Percentiles rank a stretch among this genome's conserved stretches.
Conservation (phyloP, 2,113 vertebrate species). For the Marmota flaviventris region DNA sequence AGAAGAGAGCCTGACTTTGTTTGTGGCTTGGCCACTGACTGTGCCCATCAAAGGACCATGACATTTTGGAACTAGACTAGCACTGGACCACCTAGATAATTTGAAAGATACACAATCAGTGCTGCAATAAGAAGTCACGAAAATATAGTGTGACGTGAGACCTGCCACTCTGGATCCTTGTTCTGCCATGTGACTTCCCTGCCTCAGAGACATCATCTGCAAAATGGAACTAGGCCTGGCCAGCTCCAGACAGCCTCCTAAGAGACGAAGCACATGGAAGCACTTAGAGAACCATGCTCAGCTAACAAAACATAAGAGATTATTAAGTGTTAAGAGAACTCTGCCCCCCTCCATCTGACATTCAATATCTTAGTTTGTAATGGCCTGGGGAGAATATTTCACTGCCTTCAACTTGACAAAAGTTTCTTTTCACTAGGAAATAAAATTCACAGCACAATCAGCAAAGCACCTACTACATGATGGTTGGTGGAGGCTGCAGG, state of each 20-base stretch:
- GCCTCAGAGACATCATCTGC: background rate
- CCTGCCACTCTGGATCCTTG: background rate
- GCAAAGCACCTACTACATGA: background rate
- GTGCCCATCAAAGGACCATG: background rate
- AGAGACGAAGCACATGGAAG: background rate
- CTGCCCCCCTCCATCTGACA: background rate
- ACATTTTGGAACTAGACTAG: background rate
- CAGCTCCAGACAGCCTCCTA: background rate
- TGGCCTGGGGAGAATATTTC: background rate
- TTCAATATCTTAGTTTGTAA: background rate
- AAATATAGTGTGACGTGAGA: background rate
- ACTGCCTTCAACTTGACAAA: background rate
- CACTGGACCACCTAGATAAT: background rate
- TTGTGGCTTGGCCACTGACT: background rate
- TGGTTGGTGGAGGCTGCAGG: background rate
- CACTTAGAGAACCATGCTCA: background rate
- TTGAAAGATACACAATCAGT: background rate
- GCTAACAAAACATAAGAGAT: background rate
- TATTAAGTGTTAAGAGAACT: background rate
- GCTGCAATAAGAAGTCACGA: background rate
- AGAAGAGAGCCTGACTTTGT: background rate
- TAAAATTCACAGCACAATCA: conserved; percentile 32
- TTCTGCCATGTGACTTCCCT: background rate
- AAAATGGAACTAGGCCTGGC: background rate
- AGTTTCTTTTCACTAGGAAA: conserved; percentile 9